These are phyloP conservation scores for Agonum fuliginosum DNA, from an alignment of 2,888 invertebrate genomes.

Conservation along the genomic window DNA sequence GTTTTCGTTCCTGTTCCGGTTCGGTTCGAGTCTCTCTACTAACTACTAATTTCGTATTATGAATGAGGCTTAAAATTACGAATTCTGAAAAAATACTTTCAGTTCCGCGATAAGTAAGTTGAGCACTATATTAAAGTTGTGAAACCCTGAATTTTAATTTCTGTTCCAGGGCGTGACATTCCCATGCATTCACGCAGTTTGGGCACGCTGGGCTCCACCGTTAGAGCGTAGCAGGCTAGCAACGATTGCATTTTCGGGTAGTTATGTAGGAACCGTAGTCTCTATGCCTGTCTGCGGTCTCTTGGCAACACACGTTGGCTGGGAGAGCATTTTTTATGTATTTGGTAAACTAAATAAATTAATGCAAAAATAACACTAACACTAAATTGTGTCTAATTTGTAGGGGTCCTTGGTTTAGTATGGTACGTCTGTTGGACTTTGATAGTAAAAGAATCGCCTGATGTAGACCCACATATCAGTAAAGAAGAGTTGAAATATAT, in stretches of 20 bases:
- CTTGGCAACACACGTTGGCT: slow-evolving; percentile 83
- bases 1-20: too few species aligned
- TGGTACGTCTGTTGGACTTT: slow-evolving; percentile 85
- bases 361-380: not conserved
- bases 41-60: too few species aligned
- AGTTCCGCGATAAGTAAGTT: too few species aligned
- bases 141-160: too few species aligned
- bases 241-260: slow-evolving; percentile 89
- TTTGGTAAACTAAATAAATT: slow-evolving; percentile 75
- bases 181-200: slow-evolving; percentile 88
- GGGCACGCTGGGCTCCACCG: slow-evolving; percentile 89
- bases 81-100: too few species aligned
- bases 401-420: slow-evolving; percentile 80
- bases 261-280: slow-evolving; percentile 89
- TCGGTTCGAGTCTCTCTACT: too few species aligned
- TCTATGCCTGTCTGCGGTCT: slow-evolving; percentile 87
- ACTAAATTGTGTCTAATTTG: not conserved
- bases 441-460: slow-evolving; percentile 84
- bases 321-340: slow-evolving; percentile 89
- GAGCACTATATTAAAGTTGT: too few species aligned
- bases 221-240: slow-evolving; percentile 86
- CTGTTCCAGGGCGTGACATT: slow-evolving; percentile 83
- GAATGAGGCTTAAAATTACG: too few species aligned
- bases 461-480: slow-evolving; percentile 83
- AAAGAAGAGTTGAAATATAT: slow-evolving; percentile 85